Conservation (phyloP, 2,888 invertebrate species). For the Operophtera brumata region DNA sequence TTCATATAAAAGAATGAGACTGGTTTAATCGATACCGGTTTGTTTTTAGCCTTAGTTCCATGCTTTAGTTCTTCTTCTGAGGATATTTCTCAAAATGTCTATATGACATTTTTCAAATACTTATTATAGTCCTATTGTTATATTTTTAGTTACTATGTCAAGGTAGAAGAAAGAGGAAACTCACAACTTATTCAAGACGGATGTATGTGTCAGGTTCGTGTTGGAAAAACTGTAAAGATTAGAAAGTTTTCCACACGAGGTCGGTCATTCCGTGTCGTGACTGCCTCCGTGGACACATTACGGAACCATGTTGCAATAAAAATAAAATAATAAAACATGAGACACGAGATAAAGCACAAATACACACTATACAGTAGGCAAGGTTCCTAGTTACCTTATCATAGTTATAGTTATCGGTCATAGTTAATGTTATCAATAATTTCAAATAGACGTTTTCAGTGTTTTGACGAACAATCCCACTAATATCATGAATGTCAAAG, state of each 20-base stretch:
- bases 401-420: too few species aligned
- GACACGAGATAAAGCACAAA: too few species aligned
- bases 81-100: background rate
- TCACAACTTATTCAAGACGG: conserved; percentile 44
- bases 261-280: conserved; percentile 33
- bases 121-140: too few species aligned
- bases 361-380: too few species aligned
- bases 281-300: conserved; percentile 49
- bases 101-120: background rate
- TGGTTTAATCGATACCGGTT: too few species aligned
- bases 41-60: too few species aligned
- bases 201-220: conserved; percentile 43
- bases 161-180: conserved; percentile 30
- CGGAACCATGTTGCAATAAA: conserved; percentile 42
- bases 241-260: conserved; percentile 55
- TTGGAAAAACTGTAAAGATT: conserved; percentile 62
- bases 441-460: background rate
- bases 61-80: too few species aligned
- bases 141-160: too few species aligned
- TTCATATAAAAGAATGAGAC: too few species aligned
- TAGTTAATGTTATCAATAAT: conserved; percentile 1
- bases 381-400: too few species aligned
- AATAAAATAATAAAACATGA: conserved; percentile 32
- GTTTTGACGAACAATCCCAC: too few species aligned
- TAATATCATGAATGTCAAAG: too few species aligned